Percentiles rank a stretch among this genome's conserved stretches.
Evolutionary conservation across 2,888 invertebrate genomes (phyloP).

Genomic region (Dendrolimus pini): DNA sequence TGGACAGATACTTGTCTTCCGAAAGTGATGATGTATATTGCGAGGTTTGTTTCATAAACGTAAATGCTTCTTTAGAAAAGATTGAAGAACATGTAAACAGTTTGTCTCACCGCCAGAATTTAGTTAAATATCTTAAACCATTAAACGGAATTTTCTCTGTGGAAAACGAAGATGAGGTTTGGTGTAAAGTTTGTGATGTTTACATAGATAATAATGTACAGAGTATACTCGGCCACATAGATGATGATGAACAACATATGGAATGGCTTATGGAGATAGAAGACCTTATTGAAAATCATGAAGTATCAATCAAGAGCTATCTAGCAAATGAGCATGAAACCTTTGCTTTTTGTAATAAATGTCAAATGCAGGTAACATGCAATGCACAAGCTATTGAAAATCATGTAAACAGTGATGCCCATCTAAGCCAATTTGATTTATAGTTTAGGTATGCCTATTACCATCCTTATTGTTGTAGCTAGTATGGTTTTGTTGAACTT

Average conservation of each 20-base stretch:
- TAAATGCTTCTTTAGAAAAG: constrained; percentile 33
- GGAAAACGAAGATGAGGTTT: constrained; percentile 35
- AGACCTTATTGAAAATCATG: constrained; percentile 39
- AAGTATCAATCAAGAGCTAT: constrained; percentile 34
- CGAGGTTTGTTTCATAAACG: constrained; percentile 34
- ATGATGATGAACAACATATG: constrained; percentile 39
- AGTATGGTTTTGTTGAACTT: constrained; percentile 2
- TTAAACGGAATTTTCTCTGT: constrained; percentile 42
- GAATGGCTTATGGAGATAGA: constrained; percentile 48
- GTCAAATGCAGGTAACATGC: constrained; percentile 37
- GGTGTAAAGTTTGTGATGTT: constrained; percentile 47
- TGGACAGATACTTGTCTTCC: constrained; percentile 38
- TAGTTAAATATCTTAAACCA: constrained; percentile 41
- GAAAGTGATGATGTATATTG: constrained; percentile 42
- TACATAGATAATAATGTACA: constrained; percentile 36
- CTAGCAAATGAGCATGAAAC: constrained; percentile 37
- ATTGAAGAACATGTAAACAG: constrained; percentile 47
- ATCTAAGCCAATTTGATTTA: constrained; percentile 35
- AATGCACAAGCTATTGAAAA: constrained; percentile 30
- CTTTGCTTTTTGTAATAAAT: constrained; percentile 44
- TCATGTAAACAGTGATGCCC: constrained; percentile 42
- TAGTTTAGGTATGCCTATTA: constrained; percentile 10
- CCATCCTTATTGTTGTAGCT: constrained; percentile 12
- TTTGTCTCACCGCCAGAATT: constrained; percentile 35
- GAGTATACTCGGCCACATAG: constrained; percentile 37